Evolutionary conservation across 2,797 vertebrate genomes (phyloP).

Genomic region (Gallinago stenura): DNA sequence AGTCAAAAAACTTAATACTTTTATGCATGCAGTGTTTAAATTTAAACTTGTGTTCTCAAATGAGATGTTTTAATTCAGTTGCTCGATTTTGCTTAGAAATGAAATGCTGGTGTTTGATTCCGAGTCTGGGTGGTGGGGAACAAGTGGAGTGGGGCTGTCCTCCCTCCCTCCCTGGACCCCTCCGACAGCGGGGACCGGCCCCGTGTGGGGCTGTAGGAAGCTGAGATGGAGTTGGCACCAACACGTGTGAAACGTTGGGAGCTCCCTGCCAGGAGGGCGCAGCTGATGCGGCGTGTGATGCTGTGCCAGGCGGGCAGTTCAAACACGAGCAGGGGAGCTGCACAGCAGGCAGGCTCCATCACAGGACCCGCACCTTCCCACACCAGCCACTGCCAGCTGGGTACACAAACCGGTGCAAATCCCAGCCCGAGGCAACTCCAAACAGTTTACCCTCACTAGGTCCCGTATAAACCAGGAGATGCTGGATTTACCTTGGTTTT

Average conservation of each 20-base stretch:
- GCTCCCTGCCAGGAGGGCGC: neutral
- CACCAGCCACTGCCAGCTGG: neutral
- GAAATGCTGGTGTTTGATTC: neutral
- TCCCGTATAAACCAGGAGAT: neutral
- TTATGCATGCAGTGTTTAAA: neutral
- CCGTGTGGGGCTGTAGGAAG: rapidly evolving
- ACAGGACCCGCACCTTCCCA: neutral
- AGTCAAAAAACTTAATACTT: neutral
- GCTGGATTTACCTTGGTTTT: neutral
- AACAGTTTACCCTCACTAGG: neutral
- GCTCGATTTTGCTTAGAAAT: neutral
- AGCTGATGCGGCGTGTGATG: neutral
- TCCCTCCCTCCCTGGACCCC: neutral
- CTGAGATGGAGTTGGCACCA: neutral
- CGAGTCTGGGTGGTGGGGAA: neutral
- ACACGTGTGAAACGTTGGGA: neutral
- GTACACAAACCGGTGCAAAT: neutral
- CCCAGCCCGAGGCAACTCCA: neutral
- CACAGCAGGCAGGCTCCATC: neutral
- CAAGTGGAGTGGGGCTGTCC: neutral
- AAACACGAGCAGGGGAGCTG: neutral
- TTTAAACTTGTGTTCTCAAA: slow-evolving; percentile 30
- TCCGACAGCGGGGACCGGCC: rapidly evolving
- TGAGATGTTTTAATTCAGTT: slow-evolving; percentile 10
- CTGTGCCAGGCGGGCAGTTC: neutral